Conservation (phyloP, 2,113 vertebrate genomes). For the Poeciliopsis occidentalis region DNA sequence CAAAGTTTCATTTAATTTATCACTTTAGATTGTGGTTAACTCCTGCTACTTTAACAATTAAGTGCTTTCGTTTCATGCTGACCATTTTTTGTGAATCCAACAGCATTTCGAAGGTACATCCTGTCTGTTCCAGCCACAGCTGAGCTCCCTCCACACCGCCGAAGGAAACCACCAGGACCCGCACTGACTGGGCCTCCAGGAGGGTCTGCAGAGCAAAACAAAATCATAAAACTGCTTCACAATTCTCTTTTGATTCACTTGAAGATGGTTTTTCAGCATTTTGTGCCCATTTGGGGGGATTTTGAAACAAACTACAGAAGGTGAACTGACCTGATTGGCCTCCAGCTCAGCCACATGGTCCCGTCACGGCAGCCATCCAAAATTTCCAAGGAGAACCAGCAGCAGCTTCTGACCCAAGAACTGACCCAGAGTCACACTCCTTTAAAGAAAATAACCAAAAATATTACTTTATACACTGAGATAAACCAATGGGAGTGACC, state of each 20-base stretch:
- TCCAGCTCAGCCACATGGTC: conserved; percentile 79
- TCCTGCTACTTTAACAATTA: neutral
- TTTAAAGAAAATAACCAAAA: conserved; percentile 26
- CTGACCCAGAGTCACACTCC: conserved; percentile 67
- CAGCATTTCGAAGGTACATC: conserved; percentile 66
- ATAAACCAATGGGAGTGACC: neutral
- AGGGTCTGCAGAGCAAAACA: conserved; percentile 43
- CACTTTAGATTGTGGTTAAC: neutral
- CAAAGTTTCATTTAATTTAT: neutral
- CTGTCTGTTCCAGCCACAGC: conserved; percentile 75
- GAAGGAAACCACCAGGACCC: conserved; percentile 73
- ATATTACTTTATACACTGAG: neutral
- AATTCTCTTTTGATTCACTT: neutral
- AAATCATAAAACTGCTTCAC: neutral
- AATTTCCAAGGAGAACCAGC: conserved; percentile 78
- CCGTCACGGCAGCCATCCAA: conserved; percentile 78
- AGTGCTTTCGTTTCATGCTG: neutral
- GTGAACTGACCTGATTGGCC: conserved; percentile 54
- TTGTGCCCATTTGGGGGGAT: neutral
- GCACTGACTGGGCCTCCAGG: conserved; percentile 69
- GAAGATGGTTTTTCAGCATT: neutral
- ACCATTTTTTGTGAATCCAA: conserved; percentile 74
- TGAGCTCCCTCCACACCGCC: conserved; percentile 66
- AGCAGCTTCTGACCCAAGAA: conserved; percentile 72
- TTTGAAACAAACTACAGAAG: neutral